Evolutionary conservation across 1,140 invertebrate genomes (phyloP), one percentile per base, ranked within the genome.

Genomic region (Hypsibius dujardini): DNA sequence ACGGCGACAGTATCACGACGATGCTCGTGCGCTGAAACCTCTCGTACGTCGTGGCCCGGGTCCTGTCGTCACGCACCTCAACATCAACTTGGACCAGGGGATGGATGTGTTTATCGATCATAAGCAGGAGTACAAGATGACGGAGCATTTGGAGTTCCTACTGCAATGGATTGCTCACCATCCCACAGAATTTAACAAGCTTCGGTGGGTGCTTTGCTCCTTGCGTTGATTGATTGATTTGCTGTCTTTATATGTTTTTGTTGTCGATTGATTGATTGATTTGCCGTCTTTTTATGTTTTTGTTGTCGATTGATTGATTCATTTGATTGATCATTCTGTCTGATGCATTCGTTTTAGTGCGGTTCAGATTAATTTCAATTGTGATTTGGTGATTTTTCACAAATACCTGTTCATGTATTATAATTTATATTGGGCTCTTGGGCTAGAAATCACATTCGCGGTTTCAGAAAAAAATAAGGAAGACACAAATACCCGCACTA

Each of bases 291-390:
- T 28, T 28, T 28, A 28, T 28, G 28, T 28, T 28, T 28, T 28
- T 28, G 28, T 28, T 28, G 28, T 28, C 28, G n/a, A 56, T 56
- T n/a, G 50, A 56, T 12, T 7, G 7, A 56, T 56, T 56, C 50
- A n/a, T 56, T 56, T 56, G 50, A 56, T 56, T n/a, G n/a, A n/a
- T 56, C n/a, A 12, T n/a, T 56, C 50, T 56, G 50, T 56, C 50
- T 7, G 50, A 56, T 7, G 7, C 7, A n/a, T n/a, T 56, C 50
- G n/a, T 56, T 7, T 56, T 7, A n/a, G 7, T 56, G n/a, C n/a
- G 50, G 50, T 56, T 56, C 50, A 7, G 7, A 12, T 56, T n/a
- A 56, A n/a, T n/a, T 56, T 56, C 50, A 12, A n/a, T n/a, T 56
- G 50, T 56, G 7, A 28, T 28, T 28, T 28, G 28, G 28, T 28